Evolutionary conservation across 2,888 invertebrate genomes (phyloP).

Genomic region (Unio pictorum): DNA sequence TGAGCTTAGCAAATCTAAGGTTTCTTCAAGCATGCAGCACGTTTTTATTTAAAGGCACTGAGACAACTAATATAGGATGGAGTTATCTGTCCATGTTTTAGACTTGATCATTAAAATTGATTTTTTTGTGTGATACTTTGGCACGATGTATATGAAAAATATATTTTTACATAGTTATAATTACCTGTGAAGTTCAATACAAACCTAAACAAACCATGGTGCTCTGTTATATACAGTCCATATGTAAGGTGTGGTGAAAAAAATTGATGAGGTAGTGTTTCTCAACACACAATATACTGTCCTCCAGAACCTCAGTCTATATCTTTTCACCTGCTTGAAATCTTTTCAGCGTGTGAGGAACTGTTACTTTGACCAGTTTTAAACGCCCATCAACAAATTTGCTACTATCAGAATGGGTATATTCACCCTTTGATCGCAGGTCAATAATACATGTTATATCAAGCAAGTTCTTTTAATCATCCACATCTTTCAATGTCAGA

Average conservation of each 20-base stretch:
- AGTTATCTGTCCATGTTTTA: too few species aligned
- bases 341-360: constrained; percentile 24
- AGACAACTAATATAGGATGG: too few species aligned
- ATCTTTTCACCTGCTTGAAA: constrained; percentile 36
- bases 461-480: constrained; percentile 32
- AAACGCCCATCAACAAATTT: constrained; percentile 51
- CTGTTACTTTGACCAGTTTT: constrained; percentile 43
- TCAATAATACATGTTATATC: constrained; percentile 59
- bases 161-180: too few species aligned
- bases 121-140: too few species aligned
- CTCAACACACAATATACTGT: not conserved
- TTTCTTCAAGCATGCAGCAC: too few species aligned
- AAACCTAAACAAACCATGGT: constrained; percentile 58
- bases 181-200: not conserved
- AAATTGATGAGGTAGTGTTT: constrained; percentile 55
- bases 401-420: constrained; percentile 38
- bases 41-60: too few species aligned
- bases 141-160: not conserved
- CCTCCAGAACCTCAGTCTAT: constrained; percentile 3
- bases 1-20: too few species aligned
- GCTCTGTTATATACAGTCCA: constrained; percentile 47
- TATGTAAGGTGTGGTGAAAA: constrained; percentile 51
- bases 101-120: too few species aligned
- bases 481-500: constrained; percentile 41
- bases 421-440: constrained; percentile 54